Conservation (phyloP, 1,140 invertebrate genomes). For the Aphelinus certus region DNA sequence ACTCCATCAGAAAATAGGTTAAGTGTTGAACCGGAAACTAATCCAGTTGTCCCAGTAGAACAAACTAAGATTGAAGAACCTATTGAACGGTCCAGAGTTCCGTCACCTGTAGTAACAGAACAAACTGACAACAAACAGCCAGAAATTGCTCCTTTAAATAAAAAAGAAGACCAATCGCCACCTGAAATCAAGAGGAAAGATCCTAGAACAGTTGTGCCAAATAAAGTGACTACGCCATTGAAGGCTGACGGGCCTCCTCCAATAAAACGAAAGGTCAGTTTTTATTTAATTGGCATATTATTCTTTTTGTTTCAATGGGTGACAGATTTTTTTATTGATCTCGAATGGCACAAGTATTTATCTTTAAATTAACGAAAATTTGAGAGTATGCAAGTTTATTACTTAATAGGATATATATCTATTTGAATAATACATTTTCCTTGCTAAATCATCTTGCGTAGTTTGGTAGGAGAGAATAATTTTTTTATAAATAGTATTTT, state of each 20-base stretch:
- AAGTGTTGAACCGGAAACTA: background rate
- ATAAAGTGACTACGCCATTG: constrained; percentile 50
- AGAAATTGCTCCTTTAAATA: background rate
- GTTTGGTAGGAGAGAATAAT: no score
- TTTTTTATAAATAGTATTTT: no score
- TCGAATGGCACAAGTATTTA: no score
- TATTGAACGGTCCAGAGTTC: background rate
- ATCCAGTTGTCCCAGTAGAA: background rate
- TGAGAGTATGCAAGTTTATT: no score
- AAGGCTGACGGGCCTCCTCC: constrained; percentile 53
- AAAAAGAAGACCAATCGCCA: constrained; percentile 15
- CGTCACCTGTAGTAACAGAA: background rate
- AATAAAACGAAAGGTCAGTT: constrained; percentile 66
- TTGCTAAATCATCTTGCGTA: no score
- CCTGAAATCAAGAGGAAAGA: constrained; percentile 55
- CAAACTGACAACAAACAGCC: background rate
- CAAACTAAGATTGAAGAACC: constrained; percentile 2
- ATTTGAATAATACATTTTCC: no score
- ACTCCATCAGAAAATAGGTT: constrained; percentile 1
- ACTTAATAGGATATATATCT: no score
- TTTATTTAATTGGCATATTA: no score
- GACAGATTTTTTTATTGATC: no score
- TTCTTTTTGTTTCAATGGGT: no score
- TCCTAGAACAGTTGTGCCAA: constrained; percentile 60
- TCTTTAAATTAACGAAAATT: no score